phyloP scores from a whole-genome alignment of 2,888 invertebrate genomes.

The Mythimna pallens region DNA sequence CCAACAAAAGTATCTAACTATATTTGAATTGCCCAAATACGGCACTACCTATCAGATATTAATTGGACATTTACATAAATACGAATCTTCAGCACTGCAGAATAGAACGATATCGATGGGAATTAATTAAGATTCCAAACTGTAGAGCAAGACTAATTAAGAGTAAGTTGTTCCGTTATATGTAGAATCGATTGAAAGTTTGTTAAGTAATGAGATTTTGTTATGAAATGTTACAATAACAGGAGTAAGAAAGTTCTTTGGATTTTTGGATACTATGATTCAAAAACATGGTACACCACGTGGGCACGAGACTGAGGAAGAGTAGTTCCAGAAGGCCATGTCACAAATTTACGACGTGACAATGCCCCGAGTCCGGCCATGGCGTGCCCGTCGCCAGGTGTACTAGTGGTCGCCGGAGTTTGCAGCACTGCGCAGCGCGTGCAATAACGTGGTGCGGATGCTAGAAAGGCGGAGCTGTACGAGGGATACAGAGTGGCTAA shows the following conservation, averaged over 20 bases:
- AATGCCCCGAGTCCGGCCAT: too few species aligned
- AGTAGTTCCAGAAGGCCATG: too few species aligned
- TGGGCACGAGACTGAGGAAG: background rate
- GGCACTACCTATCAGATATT: conserved; percentile 48
- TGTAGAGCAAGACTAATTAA: conserved; percentile 49
- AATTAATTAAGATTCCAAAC: conserved; percentile 52
- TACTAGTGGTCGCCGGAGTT: too few species aligned
- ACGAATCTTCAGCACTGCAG: conserved; percentile 36
- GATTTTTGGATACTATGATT: background rate
- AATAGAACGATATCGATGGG: conserved; percentile 35
- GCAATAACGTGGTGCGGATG: too few species aligned
- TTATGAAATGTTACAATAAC: conserved; percentile 5
- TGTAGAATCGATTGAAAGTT: conserved; percentile 32
- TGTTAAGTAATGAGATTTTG: conserved; percentile 22
- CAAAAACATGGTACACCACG: background rate
- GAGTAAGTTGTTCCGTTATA: conserved; percentile 41
- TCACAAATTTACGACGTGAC: too few species aligned
- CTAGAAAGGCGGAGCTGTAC: too few species aligned
- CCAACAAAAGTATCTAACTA: conserved; percentile 54
- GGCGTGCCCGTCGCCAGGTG: too few species aligned
- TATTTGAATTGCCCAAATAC: conserved; percentile 28
- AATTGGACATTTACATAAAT: conserved; percentile 60
- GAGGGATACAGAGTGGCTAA: too few species aligned
- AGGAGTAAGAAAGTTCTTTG: background rate
- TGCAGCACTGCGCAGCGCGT: too few species aligned